These are phyloP conservation scores for Tetropium fuscum DNA, from an alignment of 2,888 invertebrate genomes.

Conservation along the genomic window DNA sequence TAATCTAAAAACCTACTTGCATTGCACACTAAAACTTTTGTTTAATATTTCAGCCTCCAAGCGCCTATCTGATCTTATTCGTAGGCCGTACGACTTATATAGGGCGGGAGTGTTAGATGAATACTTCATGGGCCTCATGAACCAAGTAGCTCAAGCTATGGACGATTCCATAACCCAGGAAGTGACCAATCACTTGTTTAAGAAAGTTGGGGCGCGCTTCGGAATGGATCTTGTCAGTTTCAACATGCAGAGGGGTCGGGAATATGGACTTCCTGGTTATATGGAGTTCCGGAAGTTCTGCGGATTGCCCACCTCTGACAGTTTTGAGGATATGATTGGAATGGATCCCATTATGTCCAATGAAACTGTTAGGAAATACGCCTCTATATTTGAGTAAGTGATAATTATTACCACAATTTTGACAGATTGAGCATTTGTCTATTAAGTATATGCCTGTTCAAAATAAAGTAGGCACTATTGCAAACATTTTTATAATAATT, in stretches of 20 bases:
- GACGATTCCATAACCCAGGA: constrained; percentile 92
- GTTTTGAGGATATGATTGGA: constrained; percentile 85
- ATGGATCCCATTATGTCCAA: constrained; percentile 94
- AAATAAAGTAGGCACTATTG: too few species aligned
- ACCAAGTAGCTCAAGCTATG: constrained; percentile 95
- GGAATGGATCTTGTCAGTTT: constrained; percentile 93
- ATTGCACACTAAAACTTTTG: neutral
- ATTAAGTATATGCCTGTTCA: too few species aligned
- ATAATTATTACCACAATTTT: too few species aligned
- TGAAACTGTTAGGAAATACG: constrained; percentile 85
- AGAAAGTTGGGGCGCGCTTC: constrained; percentile 78
- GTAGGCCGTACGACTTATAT: constrained; percentile 91
- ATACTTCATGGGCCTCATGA: constrained; percentile 93
- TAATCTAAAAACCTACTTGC: neutral
- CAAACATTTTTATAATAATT: too few species aligned
- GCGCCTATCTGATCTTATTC: constrained; percentile 87
- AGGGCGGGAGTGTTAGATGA: constrained; percentile 91
- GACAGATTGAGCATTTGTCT: too few species aligned
- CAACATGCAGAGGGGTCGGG: constrained; percentile 93
- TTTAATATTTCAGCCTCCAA: constrained; percentile 78
- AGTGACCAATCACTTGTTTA: constrained; percentile 93
- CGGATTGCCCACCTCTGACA: constrained; percentile 82
- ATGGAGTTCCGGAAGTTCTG: constrained; percentile 95
- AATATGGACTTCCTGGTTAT: constrained; percentile 92
- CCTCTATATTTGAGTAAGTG: constrained; percentile 84